Percentiles rank a stretch among this genome's conserved stretches.
These are phyloP conservation scores for Thripadectes ignobilis DNA, from an alignment of 2,797 vertebrate genomes.

Conservation along the genomic window DNA sequence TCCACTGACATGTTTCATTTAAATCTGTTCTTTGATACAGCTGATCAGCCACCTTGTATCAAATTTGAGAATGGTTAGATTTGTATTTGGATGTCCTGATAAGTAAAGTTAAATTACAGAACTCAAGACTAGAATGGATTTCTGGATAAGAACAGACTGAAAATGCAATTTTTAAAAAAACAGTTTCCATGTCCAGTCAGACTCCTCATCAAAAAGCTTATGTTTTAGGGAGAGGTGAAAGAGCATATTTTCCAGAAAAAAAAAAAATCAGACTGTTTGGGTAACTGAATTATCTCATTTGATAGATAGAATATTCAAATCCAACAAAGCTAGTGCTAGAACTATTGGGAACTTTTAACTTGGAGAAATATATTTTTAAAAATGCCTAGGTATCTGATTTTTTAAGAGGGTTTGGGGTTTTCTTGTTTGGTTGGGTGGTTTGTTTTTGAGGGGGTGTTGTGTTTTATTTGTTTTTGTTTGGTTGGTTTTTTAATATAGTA, in stretches of 20 bases:
- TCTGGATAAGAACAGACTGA: not conserved
- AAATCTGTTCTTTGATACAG: not conserved
- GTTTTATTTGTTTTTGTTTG: no score
- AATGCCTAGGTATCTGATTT: not conserved
- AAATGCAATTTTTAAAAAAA: not conserved
- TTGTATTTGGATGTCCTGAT: not conserved
- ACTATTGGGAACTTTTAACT: not conserved
- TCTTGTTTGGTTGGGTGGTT: no score
- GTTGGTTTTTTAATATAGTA: not conserved
- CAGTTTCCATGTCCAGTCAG: not conserved
- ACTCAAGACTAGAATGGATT: not conserved
- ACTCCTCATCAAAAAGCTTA: not conserved
- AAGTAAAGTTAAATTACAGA: not conserved
- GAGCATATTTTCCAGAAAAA: not conserved
- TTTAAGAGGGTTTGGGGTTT: not conserved
- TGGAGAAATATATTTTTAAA: not conserved
- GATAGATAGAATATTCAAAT: not conserved
- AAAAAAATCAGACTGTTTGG: not conserved
- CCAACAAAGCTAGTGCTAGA: not conserved
- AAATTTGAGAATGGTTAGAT: not conserved
- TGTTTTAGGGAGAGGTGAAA: not conserved
- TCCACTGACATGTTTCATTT: not conserved
- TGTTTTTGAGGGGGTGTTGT: not conserved
- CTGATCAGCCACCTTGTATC: not conserved
- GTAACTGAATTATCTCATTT: not conserved